Evolutionary conservation across 2,797 vertebrate species (phyloP), one percentile per base, ranked within the genome.

Genomic region (Gambusia yucatana): DNA sequence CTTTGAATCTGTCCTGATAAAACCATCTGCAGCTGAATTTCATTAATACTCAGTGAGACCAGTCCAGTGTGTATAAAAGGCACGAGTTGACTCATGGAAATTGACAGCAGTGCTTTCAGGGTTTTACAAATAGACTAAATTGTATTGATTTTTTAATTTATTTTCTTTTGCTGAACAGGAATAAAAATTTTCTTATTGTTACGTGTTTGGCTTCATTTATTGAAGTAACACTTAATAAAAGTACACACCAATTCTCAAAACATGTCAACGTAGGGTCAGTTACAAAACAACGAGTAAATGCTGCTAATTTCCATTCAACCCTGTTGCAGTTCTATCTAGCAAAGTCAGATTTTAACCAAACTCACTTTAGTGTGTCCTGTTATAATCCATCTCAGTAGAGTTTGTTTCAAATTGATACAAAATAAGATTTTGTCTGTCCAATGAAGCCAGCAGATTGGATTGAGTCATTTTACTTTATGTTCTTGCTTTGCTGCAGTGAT

Each of bases 401-500:
- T 44, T 43, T 8, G 25, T 71, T 28, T 46, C 6, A 16, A 46
- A 44, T 44, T 71, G 11, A 14, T 16, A 16, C n/a, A 70, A 44
- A 6, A 6, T 14, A 46, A 7, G 13, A 13, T 46, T 70, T 44
- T 70, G 33, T 65, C 16, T 39, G 7, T 43, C 41, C 9, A 44
- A 46, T n/a, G 41, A 28, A 44, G 43, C 41, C 41, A 25, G 13
- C 22, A 70, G 25, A 44, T 28, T 44, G 25, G 13, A 70, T 28
- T 46, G 22, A 70, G 65, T 52, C 25, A 5, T 80, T 59, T 80
- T 55, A 79, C 70, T 78, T 20, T 10, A 13, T 87, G 52, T 84
- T 84, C 77, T 79, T 87, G 30, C 92, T 80, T 89, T 84, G 61
- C 87, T 96, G 93, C 92, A 99, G 97, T 80, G 98, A 99, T 92